Base-by-base conservation (phyloP, 2,797 vertebrate species). In the Lophius americanus region DNA sequence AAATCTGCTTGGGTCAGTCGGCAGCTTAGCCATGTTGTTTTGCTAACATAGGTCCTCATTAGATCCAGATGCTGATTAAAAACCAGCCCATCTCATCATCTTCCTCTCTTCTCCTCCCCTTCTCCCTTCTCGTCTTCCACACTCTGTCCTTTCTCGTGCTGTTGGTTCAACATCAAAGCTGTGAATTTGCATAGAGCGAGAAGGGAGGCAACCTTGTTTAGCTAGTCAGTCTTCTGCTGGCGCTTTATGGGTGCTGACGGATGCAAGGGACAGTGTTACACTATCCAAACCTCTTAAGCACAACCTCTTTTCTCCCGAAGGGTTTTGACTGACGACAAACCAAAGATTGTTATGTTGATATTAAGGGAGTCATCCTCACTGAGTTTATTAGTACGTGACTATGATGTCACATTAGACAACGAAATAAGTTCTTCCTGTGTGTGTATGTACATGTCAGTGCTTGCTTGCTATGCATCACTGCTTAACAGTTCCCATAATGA, bases 141-240 rank as follows among this genome's bases (percentile, higher is more conserved):
- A 2, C 59, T 50, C 70, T 13, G 70, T 83, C 79, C 76, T 75
- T 83, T 83, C 73, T 67, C 49, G 67, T 68, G 78, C 77, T 75
- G 66, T 73, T 79, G 80, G 80, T 84, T 87, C 77, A 55, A 88
- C 88, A 89, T 92, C 88, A 91, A 90, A 91, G 85, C 55, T 68
- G 51, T 49, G 55, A 57, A 88, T 90, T 84, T 88, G 82, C 89
- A 90, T 88, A 78, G 66, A 79, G 78, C 43, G 65, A 82, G 70
- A 67, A 68, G 73, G 65, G 61, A 70, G 71, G 76, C 76, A 79
- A 81, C 83, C 82, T 85, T 85, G 81, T 88, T 88, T 83, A 82
- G 78, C 78, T 75, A 63, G 66, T 68, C 75, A 51, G 54, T 75
- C 76, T 75, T 84, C 76, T 76, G 76, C 42, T 64, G 57, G 14